Base-by-base conservation (phyloP, 2,113 vertebrate genomes). In the Panthera leo region DNA sequence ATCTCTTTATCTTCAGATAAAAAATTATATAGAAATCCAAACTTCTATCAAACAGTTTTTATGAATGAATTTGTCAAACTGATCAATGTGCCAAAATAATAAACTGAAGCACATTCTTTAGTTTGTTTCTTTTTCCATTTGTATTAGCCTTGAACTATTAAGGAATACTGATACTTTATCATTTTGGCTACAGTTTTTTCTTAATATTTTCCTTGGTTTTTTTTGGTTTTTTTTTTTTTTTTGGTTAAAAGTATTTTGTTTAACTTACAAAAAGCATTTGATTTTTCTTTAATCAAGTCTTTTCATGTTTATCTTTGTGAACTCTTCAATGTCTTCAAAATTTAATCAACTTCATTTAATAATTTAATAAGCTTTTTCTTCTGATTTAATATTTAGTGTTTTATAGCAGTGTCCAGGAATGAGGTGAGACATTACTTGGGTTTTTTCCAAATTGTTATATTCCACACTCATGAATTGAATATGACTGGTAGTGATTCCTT, bases 1-100 rank as follows among this genome's bases (percentile, higher is more conserved):
- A 5, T 84, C 13, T 94, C 29, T 91, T 68, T 91, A 79, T 92
- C 34, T 88, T 92, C 79, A 89, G 84, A 79, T 42, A 73, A 75
- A 87, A 95, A 36, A 39, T 71, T 16, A 27, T 82, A 73, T 75
- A 55, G 63, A 95, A 79, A 91, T 42, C 31, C 25, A 71, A 94
- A 71, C 42, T n/a, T 63, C 7, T 65, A 61, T 29, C 53, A 58
- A 48, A 15, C 48, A 25, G 27, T 61, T 71, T 48, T 87, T 42
- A 34, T 76, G 39, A 67, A 7, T 79, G 12, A 86, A 58, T 73
- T 78, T 83, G 53, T 61, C 61, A 71, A 29, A 67, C 34, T 85
- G 34, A 63, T 91, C 65, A 23, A 0, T 70, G 48, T 19, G 61
- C 36, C n/a, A 75, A 25, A 58, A 48, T 73, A 85, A 61, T 29